phyloP scores from a whole-genome alignment of 2,888 invertebrate species.

The Dyspetes luteomarginatus region DNA sequence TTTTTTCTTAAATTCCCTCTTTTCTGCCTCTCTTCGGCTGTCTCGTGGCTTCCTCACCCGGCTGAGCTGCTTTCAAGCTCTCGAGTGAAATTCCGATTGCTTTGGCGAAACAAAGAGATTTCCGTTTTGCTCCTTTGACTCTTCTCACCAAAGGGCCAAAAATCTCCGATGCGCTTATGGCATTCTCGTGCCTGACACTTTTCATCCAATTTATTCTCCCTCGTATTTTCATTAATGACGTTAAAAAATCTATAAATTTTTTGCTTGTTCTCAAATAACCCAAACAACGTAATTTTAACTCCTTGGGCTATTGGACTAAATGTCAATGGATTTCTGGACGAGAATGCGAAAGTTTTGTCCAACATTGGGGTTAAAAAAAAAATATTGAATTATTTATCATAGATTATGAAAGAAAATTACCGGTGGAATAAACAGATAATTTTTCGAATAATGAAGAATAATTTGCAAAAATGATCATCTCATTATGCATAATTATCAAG shows the following conservation, averaged over 20 bases:
- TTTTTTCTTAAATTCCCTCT: slow-evolving; percentile 2
- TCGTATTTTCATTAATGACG: not conserved
- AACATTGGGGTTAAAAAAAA: no score
- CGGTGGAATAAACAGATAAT: no score
- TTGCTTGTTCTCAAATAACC: not conserved
- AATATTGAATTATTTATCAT: no score
- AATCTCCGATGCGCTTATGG: not conserved
- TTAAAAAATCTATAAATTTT: not conserved
- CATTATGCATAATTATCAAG: not conserved
- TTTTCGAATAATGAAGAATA: not conserved
- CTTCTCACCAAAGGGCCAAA: not conserved
- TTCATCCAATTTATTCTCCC: not conserved
- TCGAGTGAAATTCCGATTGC: slow-evolving; percentile 57
- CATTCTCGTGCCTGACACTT: not conserved
- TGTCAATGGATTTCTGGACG: no score
- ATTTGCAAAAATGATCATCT: not conserved
- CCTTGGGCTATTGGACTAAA: no score
- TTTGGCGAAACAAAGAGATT: slow-evolving; percentile 56
- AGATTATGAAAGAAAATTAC: no score
- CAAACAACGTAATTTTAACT: no score
- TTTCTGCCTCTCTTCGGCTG: not conserved
- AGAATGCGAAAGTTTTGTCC: no score
- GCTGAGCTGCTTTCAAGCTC: slow-evolving; percentile 48
- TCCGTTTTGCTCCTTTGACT: slow-evolving; percentile 34
- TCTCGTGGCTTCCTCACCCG: slow-evolving; percentile 13